Evolutionary conservation across 2,797 vertebrate genomes (phyloP).

Genomic region (Falco rusticolus): DNA sequence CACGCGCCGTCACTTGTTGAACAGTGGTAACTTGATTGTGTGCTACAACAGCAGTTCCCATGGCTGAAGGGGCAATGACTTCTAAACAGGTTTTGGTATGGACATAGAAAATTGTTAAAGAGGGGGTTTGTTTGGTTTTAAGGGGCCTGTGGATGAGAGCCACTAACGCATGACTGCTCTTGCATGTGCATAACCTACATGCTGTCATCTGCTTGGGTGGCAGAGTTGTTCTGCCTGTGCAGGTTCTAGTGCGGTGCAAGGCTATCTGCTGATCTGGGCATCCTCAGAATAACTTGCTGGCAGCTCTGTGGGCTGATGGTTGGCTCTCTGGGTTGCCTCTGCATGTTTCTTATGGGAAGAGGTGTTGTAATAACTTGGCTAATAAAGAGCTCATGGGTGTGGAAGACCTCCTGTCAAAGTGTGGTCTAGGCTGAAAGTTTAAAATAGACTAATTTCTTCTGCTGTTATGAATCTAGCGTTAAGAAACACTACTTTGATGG

Average conservation of each 20-base stretch:
- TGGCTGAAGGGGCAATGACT: background rate
- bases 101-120: background rate
- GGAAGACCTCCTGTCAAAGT: background rate
- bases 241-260: background rate
- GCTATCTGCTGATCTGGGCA: background rate
- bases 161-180: slow-evolving; percentile 15
- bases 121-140: background rate
- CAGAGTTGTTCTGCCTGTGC: background rate
- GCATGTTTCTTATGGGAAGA: slow-evolving; percentile 29
- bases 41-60: background rate
- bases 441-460: background rate
- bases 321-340: background rate
- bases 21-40: background rate
- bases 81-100: background rate
- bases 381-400: background rate
- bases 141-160: background rate
- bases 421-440: background rate
- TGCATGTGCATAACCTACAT: background rate
- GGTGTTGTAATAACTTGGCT: background rate
- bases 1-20: rapidly evolving
- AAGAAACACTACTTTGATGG: background rate
- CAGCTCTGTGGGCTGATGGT: background rate
- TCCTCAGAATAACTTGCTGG: background rate
- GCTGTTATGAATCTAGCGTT: background rate
- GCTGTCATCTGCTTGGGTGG: background rate